phyloP scores from a whole-genome alignment of 2,888 invertebrate genomes.

The Trypoxylon attenuatum region DNA sequence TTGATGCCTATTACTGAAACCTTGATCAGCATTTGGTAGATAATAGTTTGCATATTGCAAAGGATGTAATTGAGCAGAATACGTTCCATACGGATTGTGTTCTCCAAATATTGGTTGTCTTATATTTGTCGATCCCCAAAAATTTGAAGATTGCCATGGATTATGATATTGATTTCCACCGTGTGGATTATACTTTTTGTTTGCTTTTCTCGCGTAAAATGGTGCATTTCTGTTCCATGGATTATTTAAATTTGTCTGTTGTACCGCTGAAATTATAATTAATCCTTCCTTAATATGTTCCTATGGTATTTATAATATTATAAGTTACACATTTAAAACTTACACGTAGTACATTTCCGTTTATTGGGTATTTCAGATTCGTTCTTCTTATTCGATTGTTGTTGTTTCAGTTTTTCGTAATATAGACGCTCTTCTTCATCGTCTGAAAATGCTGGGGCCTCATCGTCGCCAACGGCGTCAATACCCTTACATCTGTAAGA shows the following conservation, averaged over 20 bases:
- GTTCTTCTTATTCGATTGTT: conserved; percentile 44
- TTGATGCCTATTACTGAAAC: conserved; percentile 7
- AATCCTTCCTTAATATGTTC: conserved; percentile 24
- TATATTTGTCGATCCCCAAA: conserved; percentile 2
- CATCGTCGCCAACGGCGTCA: conserved; percentile 93
- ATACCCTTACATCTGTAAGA: conserved; percentile 84
- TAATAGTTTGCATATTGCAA: conserved; percentile 20
- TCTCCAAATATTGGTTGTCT: conserved; percentile 1
- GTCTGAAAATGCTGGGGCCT: conserved; percentile 92
- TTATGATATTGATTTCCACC: conserved; percentile 25
- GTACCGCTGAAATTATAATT: conserved; percentile 26
- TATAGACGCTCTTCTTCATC: conserved; percentile 87
- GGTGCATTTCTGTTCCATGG: conserved; percentile 61
- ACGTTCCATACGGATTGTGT: conserved; percentile 15
- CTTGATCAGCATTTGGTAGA: conserved; percentile 7
- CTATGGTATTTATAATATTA: conserved; percentile 69
- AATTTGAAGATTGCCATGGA: conserved; percentile 45
- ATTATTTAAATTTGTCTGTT: conserved; percentile 65
- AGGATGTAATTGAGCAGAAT: conserved; percentile 5
- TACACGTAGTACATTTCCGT: conserved; percentile 45
- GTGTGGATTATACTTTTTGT: conserved; percentile 25
- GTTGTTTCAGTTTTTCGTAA: conserved; percentile 55
- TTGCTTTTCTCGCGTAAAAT: conserved; percentile 1
- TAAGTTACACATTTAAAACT: conserved; percentile 53
- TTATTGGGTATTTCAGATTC: conserved; percentile 43